These are phyloP conservation scores for Otocyon megalotis DNA, from an alignment of 2,113 vertebrate species.

Conservation along the genomic window DNA sequence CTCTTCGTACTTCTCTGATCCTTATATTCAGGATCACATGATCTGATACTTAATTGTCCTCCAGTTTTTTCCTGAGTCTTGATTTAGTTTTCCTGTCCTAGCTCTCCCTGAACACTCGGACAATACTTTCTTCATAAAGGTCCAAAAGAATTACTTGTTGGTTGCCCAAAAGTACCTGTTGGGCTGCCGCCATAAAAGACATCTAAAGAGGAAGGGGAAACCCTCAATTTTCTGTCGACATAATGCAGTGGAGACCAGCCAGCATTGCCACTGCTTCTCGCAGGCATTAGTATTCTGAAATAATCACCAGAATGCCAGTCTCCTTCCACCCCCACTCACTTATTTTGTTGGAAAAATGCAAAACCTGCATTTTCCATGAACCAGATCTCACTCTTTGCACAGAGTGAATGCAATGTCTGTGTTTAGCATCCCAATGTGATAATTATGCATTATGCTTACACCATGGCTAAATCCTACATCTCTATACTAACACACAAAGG, in stretches of 20 bases:
- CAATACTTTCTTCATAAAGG: not conserved
- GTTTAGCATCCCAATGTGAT: constrained; percentile 74
- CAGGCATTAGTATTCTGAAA: constrained; percentile 54
- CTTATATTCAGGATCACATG: not conserved
- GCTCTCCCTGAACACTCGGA: not conserved
- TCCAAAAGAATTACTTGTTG: not conserved
- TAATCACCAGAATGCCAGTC: constrained; percentile 51
- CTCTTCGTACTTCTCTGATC: not conserved
- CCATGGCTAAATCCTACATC: constrained; percentile 57
- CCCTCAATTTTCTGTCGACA: not conserved
- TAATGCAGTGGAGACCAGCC: not conserved
- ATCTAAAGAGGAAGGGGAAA: not conserved
- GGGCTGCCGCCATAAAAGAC: not conserved
- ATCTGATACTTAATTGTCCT: not conserved
- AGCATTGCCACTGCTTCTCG: not conserved
- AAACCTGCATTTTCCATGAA: constrained; percentile 74
- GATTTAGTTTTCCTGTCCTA: not conserved
- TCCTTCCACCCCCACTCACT: constrained; percentile 68
- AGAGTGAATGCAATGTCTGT: constrained; percentile 69
- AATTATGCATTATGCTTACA: constrained; percentile 70
- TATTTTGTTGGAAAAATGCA: constrained; percentile 73
- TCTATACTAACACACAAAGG: constrained; percentile 59
- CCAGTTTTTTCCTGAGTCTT: not conserved
- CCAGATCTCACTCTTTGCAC: constrained; percentile 32
- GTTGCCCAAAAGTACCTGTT: not conserved